Percentiles rank a stretch among this genome's conserved stretches.
Conservation (phyloP, 2,888 invertebrate species). For the Drosophila meridionalis region DNA sequence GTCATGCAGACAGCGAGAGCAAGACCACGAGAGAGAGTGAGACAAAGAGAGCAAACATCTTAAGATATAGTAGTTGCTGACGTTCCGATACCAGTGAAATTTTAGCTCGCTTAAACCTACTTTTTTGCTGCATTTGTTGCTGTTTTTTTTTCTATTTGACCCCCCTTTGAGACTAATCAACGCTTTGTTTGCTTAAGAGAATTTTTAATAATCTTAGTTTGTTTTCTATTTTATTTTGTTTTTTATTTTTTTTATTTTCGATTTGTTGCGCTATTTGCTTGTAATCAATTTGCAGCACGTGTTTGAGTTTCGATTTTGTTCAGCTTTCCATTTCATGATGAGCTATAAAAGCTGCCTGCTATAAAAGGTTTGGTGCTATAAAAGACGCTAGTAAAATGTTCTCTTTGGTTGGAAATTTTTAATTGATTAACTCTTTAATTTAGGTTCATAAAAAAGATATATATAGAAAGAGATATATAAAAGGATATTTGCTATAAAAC, state of each 20-base stretch:
- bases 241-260: conserved; percentile 8
- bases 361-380: conserved; percentile 9
- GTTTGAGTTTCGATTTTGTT: conserved; percentile 44
- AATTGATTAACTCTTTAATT: background rate
- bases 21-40: background rate
- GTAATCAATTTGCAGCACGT: conserved; percentile 72
- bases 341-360: conserved; percentile 13
- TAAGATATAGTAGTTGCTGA: background rate
- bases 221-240: conserved; percentile 7
- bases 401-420: background rate
- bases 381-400: conserved; percentile 3
- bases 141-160: background rate
- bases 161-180: conserved; percentile 52
- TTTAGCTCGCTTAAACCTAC: conserved; percentile 27
- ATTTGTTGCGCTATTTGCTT: conserved; percentile 37
- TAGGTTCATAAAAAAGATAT: background rate
- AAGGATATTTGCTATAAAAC: background rate
- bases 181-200: conserved; percentile 39
- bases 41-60: conserved; percentile 6
- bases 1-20: background rate
- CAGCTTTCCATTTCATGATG: conserved; percentile 70
- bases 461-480: background rate
- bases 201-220: conserved; percentile 51
- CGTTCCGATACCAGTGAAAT: conserved; percentile 33
- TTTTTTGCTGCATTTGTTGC: conserved; percentile 17